A percentile compares a stretch with the other conserved stretches of the same genome.
Conservation (phyloP, 2,888 invertebrate species). For the Acronicta leporina region DNA sequence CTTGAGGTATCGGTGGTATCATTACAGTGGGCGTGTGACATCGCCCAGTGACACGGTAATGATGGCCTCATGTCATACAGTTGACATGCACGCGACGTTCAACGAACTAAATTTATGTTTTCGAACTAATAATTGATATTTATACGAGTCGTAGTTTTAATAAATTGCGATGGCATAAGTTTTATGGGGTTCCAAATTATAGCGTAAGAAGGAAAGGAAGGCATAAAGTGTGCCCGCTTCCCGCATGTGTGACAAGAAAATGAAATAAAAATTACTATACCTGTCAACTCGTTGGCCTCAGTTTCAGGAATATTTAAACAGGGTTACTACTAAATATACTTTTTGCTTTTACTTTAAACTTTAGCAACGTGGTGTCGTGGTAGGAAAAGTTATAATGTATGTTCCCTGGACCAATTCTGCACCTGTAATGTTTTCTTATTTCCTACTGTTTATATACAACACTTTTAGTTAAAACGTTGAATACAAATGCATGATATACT, state of each 20-base stretch:
- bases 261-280: slow-evolving; percentile 42
- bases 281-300: slow-evolving; percentile 27
- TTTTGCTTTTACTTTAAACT: no score
- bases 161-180: slow-evolving; percentile 42
- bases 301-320: not conserved
- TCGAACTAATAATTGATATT: slow-evolving; percentile 54
- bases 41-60: slow-evolving; percentile 59
- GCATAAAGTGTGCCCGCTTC: slow-evolving; percentile 42
- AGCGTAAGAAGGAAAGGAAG: slow-evolving; percentile 48
- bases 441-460: no score
- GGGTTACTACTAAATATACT: not conserved
- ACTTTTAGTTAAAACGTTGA: no score
- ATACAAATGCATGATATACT: slow-evolving; percentile 31
- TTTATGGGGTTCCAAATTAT: slow-evolving; percentile 30
- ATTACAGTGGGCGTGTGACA: slow-evolving; percentile 57
- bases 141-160: slow-evolving; percentile 45
- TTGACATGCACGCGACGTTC: slow-evolving; percentile 59
- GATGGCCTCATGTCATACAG: slow-evolving; percentile 42
- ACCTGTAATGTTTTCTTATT: no score
- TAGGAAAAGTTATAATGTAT: no score
- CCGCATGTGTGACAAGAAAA: slow-evolving; percentile 27
- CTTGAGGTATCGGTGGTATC: slow-evolving; percentile 40
- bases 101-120: slow-evolving; percentile 53
- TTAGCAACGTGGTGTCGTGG: no score
- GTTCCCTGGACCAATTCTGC: no score